Evolutionary conservation across 2,113 vertebrate genomes (phyloP).

Genomic region (Desmodus rotundus): DNA sequence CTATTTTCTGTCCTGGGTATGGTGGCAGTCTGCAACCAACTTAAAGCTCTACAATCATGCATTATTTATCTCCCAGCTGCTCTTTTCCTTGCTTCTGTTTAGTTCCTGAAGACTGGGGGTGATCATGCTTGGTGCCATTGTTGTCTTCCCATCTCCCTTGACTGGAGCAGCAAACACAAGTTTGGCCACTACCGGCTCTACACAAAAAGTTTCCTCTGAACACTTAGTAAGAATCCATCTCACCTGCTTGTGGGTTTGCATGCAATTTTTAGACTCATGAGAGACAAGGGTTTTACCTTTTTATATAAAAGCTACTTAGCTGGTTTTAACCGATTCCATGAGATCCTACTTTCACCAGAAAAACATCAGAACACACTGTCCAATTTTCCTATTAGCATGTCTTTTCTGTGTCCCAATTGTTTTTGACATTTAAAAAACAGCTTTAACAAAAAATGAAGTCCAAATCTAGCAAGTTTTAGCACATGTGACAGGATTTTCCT

Average conservation of each 20-base stretch:
- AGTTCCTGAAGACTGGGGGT: not conserved
- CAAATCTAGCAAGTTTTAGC: not conserved
- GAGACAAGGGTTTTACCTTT: not conserved
- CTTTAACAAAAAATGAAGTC: not conserved
- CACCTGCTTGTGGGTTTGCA: not conserved
- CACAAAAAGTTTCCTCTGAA: not conserved
- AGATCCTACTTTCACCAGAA: not conserved
- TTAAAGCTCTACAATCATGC: not conserved
- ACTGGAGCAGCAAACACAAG: not conserved
- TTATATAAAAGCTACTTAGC: not conserved
- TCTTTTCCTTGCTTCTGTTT: not conserved
- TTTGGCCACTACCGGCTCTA: not conserved
- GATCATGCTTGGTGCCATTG: not conserved
- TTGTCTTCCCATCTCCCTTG: not conserved
- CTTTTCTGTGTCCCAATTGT: not conserved
- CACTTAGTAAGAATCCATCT: not conserved
- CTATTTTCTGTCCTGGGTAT: not conserved
- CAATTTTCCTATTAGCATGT: not conserved
- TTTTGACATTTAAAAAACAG: not conserved
- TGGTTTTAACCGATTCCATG: not conserved
- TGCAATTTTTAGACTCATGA: not conserved
- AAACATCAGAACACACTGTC: not conserved
- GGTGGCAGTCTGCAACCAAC: not conserved
- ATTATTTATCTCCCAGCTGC: not conserved
- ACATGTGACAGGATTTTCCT: not conserved